These are phyloP conservation scores for Apodemia mormo DNA, from an alignment of 2,888 invertebrate species.

Conservation along the genomic window DNA sequence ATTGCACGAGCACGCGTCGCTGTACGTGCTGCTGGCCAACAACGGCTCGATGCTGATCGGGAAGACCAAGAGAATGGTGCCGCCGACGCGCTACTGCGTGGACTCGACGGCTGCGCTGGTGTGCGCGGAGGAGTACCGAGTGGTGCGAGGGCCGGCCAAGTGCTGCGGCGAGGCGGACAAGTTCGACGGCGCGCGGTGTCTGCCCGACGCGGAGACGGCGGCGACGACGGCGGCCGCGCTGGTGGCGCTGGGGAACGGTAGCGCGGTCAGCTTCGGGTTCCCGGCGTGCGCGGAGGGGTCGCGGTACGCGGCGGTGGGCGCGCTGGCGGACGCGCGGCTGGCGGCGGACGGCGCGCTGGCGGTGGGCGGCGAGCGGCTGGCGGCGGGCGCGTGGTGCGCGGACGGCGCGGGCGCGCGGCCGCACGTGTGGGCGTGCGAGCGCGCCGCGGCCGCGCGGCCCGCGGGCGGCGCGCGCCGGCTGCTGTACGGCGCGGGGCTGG, in stretches of 20 bases:
- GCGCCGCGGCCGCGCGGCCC: conserved; percentile 58
- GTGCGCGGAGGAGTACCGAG: conserved; percentile 71
- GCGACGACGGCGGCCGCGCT: conserved; percentile 55
- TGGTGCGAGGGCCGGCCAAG: conserved; percentile 75
- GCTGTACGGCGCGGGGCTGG: conserved; percentile 88
- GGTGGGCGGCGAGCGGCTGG: conserved; percentile 54
- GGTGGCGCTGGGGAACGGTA: conserved; percentile 53
- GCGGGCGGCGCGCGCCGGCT: conserved; percentile 75
- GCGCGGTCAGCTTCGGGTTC: conserved; percentile 74
- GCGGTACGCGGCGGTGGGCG: conserved; percentile 82
- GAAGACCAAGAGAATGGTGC: conserved; percentile 63
- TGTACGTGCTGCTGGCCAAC: conserved; percentile 82
- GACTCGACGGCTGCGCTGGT: conserved; percentile 85
- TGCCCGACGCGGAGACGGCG: conserved; percentile 51
- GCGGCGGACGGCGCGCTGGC: conserved; percentile 78
- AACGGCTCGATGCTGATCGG: conserved; percentile 84
- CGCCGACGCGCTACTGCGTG: conserved; percentile 85
- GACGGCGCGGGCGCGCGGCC: conserved; percentile 71
- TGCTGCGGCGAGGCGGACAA: conserved; percentile 85
- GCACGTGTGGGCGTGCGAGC: conserved; percentile 59
- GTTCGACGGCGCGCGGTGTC: conserved; percentile 79
- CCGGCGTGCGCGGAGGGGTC: conserved; percentile 75
- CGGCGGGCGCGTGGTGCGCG: conserved; percentile 70
- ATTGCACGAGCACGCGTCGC: conserved; percentile 62
- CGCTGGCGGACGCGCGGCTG: conserved; percentile 74